A percentile compares a stretch with the other conserved stretches of the same genome.
Conservation (phyloP, 2,888 invertebrate genomes). For the Cyaniris semiargus region DNA sequence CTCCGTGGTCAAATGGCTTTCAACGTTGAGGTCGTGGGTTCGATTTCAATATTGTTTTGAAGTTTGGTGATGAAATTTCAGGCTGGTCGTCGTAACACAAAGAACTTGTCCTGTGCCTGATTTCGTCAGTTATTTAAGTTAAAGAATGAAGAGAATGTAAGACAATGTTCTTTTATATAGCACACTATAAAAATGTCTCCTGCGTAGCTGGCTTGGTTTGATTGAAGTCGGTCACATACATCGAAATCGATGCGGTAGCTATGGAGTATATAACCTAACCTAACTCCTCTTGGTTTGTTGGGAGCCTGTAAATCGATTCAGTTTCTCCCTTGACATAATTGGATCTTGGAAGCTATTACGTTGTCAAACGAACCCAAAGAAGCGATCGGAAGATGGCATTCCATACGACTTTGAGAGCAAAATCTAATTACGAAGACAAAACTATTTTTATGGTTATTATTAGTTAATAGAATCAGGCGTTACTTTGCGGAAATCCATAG, state of each 20-base stretch:
- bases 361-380: conserved; percentile 5
- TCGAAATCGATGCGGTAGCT: background rate
- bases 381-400: background rate
- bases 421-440: background rate
- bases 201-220: background rate
- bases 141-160: background rate
- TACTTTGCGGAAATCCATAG: too few species aligned
- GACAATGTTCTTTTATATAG: background rate
- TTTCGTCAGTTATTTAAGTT: background rate
- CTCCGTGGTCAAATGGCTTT: background rate
- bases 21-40: too few species aligned
- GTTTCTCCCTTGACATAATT: background rate
- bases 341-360: background rate
- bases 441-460: conserved; percentile 15
- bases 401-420: background rate
- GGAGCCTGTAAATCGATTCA: background rate
- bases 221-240: background rate
- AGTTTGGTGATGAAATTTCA: too few species aligned
- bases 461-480: too few species aligned
- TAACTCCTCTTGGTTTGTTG: background rate
- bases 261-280: background rate
- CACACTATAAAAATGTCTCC: background rate
- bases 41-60: too few species aligned
- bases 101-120: too few species aligned
- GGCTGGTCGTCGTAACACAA: too few species aligned